A percentile compares a stretch with the other conserved stretches of the same genome.
These are phyloP conservation scores for Aphodius sticticus DNA, from an alignment of 2,888 invertebrate genomes.

Conservation along the genomic window DNA sequence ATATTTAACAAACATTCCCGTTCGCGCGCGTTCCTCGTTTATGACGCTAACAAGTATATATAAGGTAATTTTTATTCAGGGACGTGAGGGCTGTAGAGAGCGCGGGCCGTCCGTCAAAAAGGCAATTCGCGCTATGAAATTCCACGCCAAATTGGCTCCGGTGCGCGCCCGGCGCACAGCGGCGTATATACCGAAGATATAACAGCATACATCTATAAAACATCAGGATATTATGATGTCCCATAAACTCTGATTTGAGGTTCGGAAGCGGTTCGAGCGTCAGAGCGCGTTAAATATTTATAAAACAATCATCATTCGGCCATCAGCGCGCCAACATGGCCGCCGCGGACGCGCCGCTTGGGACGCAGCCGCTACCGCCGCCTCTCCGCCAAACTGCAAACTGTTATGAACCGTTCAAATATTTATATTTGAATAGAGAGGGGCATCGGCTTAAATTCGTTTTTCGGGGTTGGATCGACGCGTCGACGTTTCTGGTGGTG, in stretches of 20 bases:
- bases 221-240: slow-evolving; percentile 61
- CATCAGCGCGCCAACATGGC: slow-evolving; percentile 60
- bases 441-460: slow-evolving; percentile 59
- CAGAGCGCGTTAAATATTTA: slow-evolving; percentile 59
- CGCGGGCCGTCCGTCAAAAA: slow-evolving; percentile 38
- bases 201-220: slow-evolving; percentile 60
- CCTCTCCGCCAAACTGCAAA: slow-evolving; percentile 55
- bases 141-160: slow-evolving; percentile 53
- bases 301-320: slow-evolving; percentile 63
- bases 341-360: slow-evolving; percentile 51
- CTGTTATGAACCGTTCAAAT: slow-evolving; percentile 62
- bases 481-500: background rate
- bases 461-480: slow-evolving; percentile 46
- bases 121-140: slow-evolving; percentile 55
- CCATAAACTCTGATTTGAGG: slow-evolving; percentile 63
- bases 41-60: slow-evolving; percentile 37
- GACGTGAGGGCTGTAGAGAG: slow-evolving; percentile 46
- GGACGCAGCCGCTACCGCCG: slow-evolving; percentile 46
- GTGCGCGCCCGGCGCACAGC: slow-evolving; percentile 39
- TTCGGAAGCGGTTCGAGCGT: slow-evolving; percentile 53
- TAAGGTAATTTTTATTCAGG: slow-evolving; percentile 54
- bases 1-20: slow-evolving; percentile 21
- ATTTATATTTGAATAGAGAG: slow-evolving; percentile 62
- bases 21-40: slow-evolving; percentile 24
- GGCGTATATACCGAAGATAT: slow-evolving; percentile 49